Conservation (phyloP, 2,888 invertebrate species). For the Plebejus argus region DNA sequence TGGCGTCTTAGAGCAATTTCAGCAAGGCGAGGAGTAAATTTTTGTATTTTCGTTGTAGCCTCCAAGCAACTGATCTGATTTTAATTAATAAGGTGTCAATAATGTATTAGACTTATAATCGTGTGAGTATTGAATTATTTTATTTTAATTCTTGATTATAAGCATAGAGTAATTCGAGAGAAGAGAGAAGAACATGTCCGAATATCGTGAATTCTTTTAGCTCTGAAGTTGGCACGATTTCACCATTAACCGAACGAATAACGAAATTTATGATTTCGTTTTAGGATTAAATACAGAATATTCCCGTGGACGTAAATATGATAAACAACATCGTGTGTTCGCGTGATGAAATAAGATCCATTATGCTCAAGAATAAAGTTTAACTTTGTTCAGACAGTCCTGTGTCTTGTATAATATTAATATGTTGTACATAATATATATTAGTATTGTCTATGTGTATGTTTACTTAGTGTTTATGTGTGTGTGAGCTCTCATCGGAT, state of each 20-base stretch:
- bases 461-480: neutral
- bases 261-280: neutral
- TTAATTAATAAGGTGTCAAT: no score
- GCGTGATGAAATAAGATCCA: constrained; percentile 3
- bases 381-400: constrained; percentile 2
- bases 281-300: neutral
- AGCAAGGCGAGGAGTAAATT: neutral
- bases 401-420: neutral
- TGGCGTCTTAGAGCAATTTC: neutral
- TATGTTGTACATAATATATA: neutral
- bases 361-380: neutral
- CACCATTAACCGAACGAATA: no score
- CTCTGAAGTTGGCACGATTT: no score
- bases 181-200: no score
- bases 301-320: neutral
- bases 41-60: neutral
- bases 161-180: no score
- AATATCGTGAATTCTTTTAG: no score
- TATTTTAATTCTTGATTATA: no score
- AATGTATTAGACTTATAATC: no score
- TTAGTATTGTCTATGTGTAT: neutral
- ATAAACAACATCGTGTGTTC: neutral
- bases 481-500: constrained; percentile 11
- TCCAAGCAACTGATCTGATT: no score
- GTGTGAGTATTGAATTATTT: no score